Conservation (phyloP, 2,888 invertebrate species). For the Drosophila tripunctata region DNA sequence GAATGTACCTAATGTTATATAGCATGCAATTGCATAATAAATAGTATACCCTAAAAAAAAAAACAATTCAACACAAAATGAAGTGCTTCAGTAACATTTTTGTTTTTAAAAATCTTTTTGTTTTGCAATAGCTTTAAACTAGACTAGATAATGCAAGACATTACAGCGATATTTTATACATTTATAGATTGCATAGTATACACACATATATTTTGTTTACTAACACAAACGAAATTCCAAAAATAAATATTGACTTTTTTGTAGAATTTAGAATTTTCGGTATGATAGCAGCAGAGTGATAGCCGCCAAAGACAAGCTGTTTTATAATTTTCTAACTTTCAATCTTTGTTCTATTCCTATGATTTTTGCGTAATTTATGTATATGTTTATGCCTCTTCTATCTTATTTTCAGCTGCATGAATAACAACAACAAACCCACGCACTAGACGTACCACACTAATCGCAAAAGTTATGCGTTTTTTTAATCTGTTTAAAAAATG, state of each 20-base stretch:
- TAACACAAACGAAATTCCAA: slow-evolving; percentile 7
- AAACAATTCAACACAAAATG: not conserved
- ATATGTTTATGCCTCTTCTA: slow-evolving; percentile 63
- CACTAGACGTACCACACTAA: slow-evolving; percentile 82
- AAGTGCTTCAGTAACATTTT: slow-evolving; percentile 10
- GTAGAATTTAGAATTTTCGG: slow-evolving; percentile 19
- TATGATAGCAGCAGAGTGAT: slow-evolving; percentile 1
- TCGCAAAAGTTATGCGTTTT: slow-evolving; percentile 81
- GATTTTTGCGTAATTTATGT: slow-evolving; percentile 32
- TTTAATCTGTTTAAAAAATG: slow-evolving; percentile 82
- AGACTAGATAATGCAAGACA: slow-evolving; percentile 17
- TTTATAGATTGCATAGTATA: slow-evolving; percentile 29
- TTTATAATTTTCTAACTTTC: not conserved
- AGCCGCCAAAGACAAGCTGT: not conserved
- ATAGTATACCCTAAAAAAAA: slow-evolving; percentile 6
- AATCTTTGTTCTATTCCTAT: slow-evolving; percentile 1
- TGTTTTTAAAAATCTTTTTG: slow-evolving; percentile 9
- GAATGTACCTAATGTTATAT: slow-evolving; percentile 41
- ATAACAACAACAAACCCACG: slow-evolving; percentile 83
- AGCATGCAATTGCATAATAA: slow-evolving; percentile 40
- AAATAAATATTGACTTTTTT: too few relatives aligned
- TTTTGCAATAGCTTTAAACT: slow-evolving; percentile 41
- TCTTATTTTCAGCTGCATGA: slow-evolving; percentile 84
- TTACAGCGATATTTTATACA: slow-evolving; percentile 45
- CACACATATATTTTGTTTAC: slow-evolving; percentile 30